Evolutionary conservation across 2,797 vertebrate genomes (phyloP), one percentile per base, ranked within the genome.

Genomic region (Poecile montanus): DNA sequence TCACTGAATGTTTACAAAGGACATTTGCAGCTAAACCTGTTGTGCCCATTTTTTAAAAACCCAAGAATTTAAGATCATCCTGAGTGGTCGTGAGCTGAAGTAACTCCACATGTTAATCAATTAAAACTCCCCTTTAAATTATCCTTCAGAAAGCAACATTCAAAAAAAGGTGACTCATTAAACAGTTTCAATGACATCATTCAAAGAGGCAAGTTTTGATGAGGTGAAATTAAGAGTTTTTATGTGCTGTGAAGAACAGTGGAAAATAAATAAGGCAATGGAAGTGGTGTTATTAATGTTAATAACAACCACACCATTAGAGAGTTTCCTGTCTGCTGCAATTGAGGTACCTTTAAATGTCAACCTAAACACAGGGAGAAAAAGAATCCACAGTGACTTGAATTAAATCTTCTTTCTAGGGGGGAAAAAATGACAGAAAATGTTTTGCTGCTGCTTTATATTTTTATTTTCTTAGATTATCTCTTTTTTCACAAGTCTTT

Each of bases 261-360:
- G 71, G 77, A 7, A 84, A 73, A 44, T 66, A 68, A 23, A 40
- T 17, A 57, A 91, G 10, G 91, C 58, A 50, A 21, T 80, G 53
- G 71, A 91, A 93, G 27, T 87, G 68, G 34, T 32, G 75, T 26
- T 71, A 94, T 92, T 93, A 92, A 89, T 58, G 62, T 25, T 94
- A 96, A 94, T 80, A 87, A 87, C 57, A 67, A 25, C 53, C 29
- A 34, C 9, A 42, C 13, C 30, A 91, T 91, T 61, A 89, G 66
- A 42, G 81, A 53, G 53, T 40, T 95, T 96, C 93, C 91, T 95
- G 91, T 19, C 72, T 94, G 62, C 36, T 82, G 87, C 68, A 70
- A 91, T 48, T 80, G 75, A 91, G 78, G 72, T 9, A 22, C 57
- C 53, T 88, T 83, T 61, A 96, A 96, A 96, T 93, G 85, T 96